phyloP scores from a whole-genome alignment of 2,888 invertebrate genomes.

The Lathronympha strigana region DNA sequence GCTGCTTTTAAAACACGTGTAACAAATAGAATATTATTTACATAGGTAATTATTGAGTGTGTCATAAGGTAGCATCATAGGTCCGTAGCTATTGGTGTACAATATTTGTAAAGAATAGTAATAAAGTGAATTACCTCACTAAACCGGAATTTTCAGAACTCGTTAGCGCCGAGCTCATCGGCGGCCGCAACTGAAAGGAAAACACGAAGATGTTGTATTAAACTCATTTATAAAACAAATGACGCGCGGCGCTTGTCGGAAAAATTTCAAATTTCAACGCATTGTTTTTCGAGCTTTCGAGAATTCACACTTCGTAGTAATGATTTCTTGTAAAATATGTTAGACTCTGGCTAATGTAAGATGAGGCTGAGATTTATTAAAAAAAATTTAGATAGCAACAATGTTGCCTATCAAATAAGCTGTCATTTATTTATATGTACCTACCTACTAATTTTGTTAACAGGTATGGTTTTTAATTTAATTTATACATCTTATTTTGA shows the following conservation, averaged over 20 bases:
- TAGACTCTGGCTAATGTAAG: too few relatives aligned
- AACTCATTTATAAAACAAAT: not conserved
- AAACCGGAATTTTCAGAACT: slow-evolving; percentile 83
- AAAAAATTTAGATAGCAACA: too few relatives aligned
- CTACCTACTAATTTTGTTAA: too few relatives aligned
- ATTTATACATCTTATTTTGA: too few relatives aligned
- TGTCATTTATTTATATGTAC: too few relatives aligned
- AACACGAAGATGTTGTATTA: slow-evolving; percentile 34
- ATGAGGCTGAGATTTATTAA: too few relatives aligned
- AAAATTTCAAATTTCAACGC: slow-evolving; percentile 9
- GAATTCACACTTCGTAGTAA: not conserved
- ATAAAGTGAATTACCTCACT: slow-evolving; percentile 71
- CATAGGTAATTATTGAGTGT: slow-evolving; percentile 5
- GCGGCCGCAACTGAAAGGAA: slow-evolving; percentile 78
- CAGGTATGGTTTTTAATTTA: too few relatives aligned
- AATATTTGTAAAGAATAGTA: slow-evolving; percentile 1
- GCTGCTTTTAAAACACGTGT: slow-evolving; percentile 28
- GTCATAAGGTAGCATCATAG: slow-evolving; percentile 18
- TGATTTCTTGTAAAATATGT: not conserved
- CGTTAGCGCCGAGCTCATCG: slow-evolving; percentile 76
- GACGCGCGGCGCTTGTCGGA: not conserved
- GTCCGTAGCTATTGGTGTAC: slow-evolving; percentile 13
- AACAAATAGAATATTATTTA: slow-evolving; percentile 3
- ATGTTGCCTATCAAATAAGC: too few relatives aligned
- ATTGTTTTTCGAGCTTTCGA: slow-evolving; percentile 9